Evolutionary conservation across 2,113 vertebrate species (phyloP), one percentile per base, ranked within the genome.

Genomic region (Scomber scombrus): DNA sequence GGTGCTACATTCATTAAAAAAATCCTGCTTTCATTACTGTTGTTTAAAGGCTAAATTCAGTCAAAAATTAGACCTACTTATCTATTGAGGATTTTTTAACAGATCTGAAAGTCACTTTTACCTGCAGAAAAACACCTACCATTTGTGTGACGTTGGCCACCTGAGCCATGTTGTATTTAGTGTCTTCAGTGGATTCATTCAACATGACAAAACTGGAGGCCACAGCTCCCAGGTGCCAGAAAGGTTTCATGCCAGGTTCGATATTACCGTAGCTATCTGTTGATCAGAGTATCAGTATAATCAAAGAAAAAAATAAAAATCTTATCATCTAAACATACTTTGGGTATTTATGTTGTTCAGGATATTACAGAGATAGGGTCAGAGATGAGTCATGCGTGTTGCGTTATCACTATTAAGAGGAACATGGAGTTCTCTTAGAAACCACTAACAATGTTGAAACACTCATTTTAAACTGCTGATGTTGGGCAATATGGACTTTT

Each of bases 151-250:
- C 85, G 3, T 81, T 95, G 86, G 95, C 93, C 40, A 99, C 91
- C 82, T 96, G 95, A 76, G 90, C 94, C 85, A 98, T 74, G 45
- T 96, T 96, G 89, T 95, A 96, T 55, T 94, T 91, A 0, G 97
- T 97, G 66, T 95, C 86, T 85, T 99, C 97, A 0, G 92, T 97
- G 9, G 97, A 97, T 75, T 98, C 96, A 12, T 94, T 95, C 94
- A 97, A 96, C 93, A 95, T 95, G 73, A 98, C 34, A 0, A 95
- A 96, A 85, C 96, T 96, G 68, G 96, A 91, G 55, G 96, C 97
- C 0, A 82, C 95, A 8, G 51, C 75, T 1, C 94, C 96, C 3
- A 99, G 93, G 68, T 94, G 87, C 92, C 72, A 92, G 67, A 99
- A 31, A 19, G 97, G 97, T 80, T 95, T 82, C 96, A 97, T 95